Base-by-base conservation (phyloP, 1,140 invertebrate species). In the Octopus sinensis region DNA sequence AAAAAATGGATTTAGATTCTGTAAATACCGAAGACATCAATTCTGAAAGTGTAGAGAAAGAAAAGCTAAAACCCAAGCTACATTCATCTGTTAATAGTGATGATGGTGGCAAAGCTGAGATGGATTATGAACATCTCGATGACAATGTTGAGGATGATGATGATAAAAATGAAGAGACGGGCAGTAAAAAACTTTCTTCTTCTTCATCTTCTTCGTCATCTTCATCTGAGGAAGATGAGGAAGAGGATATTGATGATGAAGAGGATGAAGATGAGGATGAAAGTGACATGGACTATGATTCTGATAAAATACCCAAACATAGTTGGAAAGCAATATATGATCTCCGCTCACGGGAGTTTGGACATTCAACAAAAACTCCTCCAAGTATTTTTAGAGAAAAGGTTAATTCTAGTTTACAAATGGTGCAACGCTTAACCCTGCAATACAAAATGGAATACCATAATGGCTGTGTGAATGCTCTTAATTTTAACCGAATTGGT, bases 391-490 rank as follows among this genome's bases (percentile, higher is more conserved):
- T 96, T 89, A 92, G 93, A 79, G 91, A 93, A 76, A 92, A 93
- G 62, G 96, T 94, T 90, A 96, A 96, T 87, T 94, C 94, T 9
- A 96, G 96, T 43, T 91, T 96, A 52, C 93, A 95, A 87, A 93
- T 93, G 84, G 95, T 96, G 7, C 94, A 97, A 90, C 93, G 95
- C 83, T 91, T 98, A 86, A 93, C 96, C 88, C 91, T 96, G 54
- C 93, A 95, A 90, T 93, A 94, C 84, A 94, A 94, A 88, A 91
- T 98, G 86, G 93, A 94, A 54, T 93, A 93, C 83, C 96, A 98
- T 91, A 91, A 92, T 86, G 96, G 96, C 73, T 98, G 97, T 92
- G 96, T 98, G 10, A 98, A 98, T 92, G 94, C 95, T 76, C 92
- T 98, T 68, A 94, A 96, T 91, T 98, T 98, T 90, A 97, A 97